Percentiles rank a stretch among this genome's conserved stretches.
These are phyloP conservation scores for Daphoenositta chrysoptera DNA, from an alignment of 2,113 vertebrate genomes.

Conservation along the genomic window DNA sequence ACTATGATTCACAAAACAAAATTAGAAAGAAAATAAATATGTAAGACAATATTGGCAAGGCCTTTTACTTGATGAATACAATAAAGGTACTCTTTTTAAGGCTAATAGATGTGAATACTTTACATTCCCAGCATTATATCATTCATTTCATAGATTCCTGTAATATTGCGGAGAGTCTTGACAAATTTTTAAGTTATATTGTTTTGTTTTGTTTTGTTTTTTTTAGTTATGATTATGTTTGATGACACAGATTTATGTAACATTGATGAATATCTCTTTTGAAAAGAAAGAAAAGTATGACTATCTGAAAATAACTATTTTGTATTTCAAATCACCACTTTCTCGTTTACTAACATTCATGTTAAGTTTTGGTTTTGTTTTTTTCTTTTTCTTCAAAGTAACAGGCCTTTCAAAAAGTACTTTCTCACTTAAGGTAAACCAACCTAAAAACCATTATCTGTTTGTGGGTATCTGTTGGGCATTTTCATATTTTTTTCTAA, in stretches of 20 bases:
- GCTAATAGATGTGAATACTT: background rate
- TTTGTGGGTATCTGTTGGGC: background rate
- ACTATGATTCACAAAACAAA: background rate
- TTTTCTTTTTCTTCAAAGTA: background rate
- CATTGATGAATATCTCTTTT: background rate
- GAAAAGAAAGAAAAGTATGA: background rate
- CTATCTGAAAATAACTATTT: background rate
- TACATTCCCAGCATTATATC: background rate
- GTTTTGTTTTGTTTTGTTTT: fast-evolving
- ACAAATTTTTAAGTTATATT: background rate
- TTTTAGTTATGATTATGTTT: background rate
- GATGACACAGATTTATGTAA: background rate
- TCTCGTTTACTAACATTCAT: background rate
- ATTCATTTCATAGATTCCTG: background rate
- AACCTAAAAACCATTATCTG: background rate
- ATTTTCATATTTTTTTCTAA: background rate
- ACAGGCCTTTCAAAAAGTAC: background rate
- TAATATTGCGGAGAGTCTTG: background rate
- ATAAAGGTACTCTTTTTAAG: background rate
- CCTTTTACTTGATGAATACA: background rate
- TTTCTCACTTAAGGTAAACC: background rate
- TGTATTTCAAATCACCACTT: background rate
- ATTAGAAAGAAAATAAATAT: background rate
- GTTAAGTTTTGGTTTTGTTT: background rate
- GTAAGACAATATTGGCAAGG: background rate